Percentiles rank a stretch among this genome's conserved stretches.
phyloP scores from a whole-genome alignment of 2,888 invertebrate species.

The Ischnura elegans region DNA sequence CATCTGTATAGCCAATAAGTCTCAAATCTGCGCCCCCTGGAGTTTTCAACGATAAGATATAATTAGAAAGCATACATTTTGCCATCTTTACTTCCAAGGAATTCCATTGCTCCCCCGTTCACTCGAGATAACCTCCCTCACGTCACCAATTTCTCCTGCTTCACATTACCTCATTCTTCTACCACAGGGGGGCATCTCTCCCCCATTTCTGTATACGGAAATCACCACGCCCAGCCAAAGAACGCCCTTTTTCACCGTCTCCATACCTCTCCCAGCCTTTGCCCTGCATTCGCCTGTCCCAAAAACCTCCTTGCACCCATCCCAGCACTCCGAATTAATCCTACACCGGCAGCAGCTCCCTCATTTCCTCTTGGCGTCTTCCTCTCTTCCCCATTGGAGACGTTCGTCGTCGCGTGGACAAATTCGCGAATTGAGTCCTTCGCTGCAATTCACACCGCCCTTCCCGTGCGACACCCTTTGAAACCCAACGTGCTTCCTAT shows the following conservation, averaged over 20 bases:
- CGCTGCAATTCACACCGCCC: no score
- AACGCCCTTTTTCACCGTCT: not conserved
- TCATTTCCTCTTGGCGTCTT: constrained; percentile 16
- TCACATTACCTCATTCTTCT: not conserved
- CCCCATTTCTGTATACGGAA: not conserved
- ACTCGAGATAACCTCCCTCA: not conserved
- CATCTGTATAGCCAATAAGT: no score
- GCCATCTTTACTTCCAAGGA: no score
- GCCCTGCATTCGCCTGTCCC: not conserved
- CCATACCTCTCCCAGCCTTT: no score
- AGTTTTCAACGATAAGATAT: no score
- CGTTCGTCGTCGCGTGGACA: constrained; percentile 7
- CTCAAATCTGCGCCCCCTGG: no score
- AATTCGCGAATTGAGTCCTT: constrained; percentile 47
- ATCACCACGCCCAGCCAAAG: not conserved
- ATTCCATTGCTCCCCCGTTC: not conserved
- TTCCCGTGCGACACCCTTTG: not conserved
- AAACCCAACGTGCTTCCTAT: not conserved
- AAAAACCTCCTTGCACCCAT: not conserved
- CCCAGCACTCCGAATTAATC: constrained; percentile 23
- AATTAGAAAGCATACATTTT: no score
- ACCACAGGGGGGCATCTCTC: not conserved
- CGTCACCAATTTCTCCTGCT: not conserved
- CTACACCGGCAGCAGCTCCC: constrained; percentile 22
- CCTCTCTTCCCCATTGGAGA: not conserved